Evolutionary conservation across 92 coral and sea anemone species (phyloP).

Genomic region (Siderastrea radians): DNA sequence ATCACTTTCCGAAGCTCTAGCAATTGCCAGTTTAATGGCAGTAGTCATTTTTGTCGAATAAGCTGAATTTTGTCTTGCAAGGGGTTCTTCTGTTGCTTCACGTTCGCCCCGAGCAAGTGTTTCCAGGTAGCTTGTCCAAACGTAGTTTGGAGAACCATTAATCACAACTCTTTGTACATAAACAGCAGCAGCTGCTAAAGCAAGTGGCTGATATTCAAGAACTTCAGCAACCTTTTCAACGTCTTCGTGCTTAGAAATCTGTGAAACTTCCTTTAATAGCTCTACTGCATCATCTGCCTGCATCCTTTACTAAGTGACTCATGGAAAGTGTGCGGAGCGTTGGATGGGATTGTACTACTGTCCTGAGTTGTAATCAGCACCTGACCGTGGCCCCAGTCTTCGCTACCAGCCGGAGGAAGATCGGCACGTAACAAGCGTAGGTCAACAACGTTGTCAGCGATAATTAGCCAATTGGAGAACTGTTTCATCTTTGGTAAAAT

Average conservation of each 20-base stretch:
- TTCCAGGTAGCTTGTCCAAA: constrained; percentile 45
- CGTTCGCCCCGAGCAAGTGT: constrained; percentile 18
- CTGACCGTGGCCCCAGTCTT: constrained; percentile 41
- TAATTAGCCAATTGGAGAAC: constrained; percentile 41
- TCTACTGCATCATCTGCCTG: constrained; percentile 28
- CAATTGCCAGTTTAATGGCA: constrained; percentile 56
- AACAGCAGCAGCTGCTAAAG: constrained; percentile 46
- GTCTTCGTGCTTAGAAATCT: constrained; percentile 1
- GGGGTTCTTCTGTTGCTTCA: constrained; percentile 41
- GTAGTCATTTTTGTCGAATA: constrained; percentile 46
- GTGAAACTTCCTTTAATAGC: constrained; percentile 36
- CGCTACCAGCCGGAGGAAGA: constrained; percentile 29
- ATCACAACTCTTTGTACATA: background rate
- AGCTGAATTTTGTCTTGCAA: constrained; percentile 1
- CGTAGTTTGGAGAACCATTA: background rate
- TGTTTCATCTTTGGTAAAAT: background rate
- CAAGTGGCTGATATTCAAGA: constrained; percentile 55
- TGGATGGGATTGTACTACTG: background rate
- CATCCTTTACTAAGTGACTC: constrained; percentile 36
- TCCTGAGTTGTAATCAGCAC: constrained; percentile 57
- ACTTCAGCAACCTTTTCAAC: constrained; percentile 36
- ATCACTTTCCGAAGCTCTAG: constrained; percentile 9
- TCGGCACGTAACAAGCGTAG: constrained; percentile 4
- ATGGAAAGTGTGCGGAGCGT: constrained; percentile 5
- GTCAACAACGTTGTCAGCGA: constrained; percentile 46